These are phyloP conservation scores for Girardinichthys multiradiatus DNA, from an alignment of 2,113 vertebrate genomes.

Conservation along the genomic window DNA sequence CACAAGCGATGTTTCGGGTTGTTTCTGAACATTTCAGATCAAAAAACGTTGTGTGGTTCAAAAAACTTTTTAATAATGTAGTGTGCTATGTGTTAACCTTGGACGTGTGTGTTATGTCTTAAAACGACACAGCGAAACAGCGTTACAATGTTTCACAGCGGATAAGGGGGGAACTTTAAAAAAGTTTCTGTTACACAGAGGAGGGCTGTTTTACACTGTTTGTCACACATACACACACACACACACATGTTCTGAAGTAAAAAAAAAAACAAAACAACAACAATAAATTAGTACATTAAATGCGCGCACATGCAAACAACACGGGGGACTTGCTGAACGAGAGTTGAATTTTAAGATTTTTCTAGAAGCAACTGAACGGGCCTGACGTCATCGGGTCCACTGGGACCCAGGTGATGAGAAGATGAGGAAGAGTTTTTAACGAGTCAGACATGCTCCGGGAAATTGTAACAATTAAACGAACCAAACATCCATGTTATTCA, in stretches of 20 bases:
- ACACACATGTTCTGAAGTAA: rapidly evolving
- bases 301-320: neutral
- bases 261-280: no score
- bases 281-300: neutral
- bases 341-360: neutral
- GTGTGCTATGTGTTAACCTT: neutral
- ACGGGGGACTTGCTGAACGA: neutral
- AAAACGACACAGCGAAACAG: neutral
- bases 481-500: neutral
- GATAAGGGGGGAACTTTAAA: conserved; percentile 44
- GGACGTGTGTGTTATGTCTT: neutral
- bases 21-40: neutral
- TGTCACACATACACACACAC: no score
- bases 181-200: conserved; percentile 28
- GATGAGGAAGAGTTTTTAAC: conserved; percentile 17
- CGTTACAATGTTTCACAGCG: neutral
- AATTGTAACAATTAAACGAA: neutral
- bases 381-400: conserved; percentile 47
- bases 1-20: conserved; percentile 14
- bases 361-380: conserved; percentile 54
- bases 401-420: conserved; percentile 2
- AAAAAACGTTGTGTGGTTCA: neutral
- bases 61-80: rapidly evolving
- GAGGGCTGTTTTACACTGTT: neutral
- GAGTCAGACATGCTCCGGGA: neutral